Conservation (phyloP, 1,140 invertebrate species). For the Magallana angulata region DNA sequence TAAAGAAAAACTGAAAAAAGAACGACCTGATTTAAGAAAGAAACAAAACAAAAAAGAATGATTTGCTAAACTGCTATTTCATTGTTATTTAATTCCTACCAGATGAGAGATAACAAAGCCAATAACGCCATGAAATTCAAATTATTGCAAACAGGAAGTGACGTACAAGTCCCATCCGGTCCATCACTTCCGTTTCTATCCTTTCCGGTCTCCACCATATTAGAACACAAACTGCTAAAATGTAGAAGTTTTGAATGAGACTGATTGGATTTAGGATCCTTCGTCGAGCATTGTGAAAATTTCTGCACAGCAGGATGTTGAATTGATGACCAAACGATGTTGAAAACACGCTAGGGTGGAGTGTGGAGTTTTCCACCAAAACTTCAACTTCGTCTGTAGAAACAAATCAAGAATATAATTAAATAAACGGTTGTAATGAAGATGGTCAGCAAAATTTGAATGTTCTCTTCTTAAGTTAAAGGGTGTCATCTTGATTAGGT, state of each 20-base stretch:
- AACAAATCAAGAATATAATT: too few species aligned
- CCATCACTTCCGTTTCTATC: conserved; percentile 50
- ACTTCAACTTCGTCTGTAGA: conserved; percentile 31
- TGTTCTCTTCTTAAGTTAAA: too few species aligned
- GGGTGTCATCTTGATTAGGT: too few species aligned
- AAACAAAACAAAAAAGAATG: not conserved
- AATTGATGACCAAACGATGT: conserved; percentile 56
- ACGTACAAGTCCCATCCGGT: conserved; percentile 53
- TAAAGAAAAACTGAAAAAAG: conserved; percentile 64
- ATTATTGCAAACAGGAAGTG: not conserved
- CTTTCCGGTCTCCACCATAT: conserved; percentile 55
- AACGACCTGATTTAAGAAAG: not conserved
- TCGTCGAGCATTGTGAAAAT: conserved; percentile 53
- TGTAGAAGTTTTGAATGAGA: conserved; percentile 55
- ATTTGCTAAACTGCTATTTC: not conserved
- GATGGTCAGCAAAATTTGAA: too few species aligned
- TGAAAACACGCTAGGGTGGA: not conserved
- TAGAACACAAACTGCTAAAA: conserved; percentile 52
- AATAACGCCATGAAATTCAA: not conserved
- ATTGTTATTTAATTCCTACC: not conserved
- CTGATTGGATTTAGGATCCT: conserved; percentile 48
- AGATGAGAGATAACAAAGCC: not conserved
- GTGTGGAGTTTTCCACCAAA: not conserved
- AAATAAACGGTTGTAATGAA: too few species aligned
- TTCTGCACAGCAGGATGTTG: conserved; percentile 61